Evolutionary conservation across 2,113 vertebrate species (phyloP).

Genomic region (Dicaeum eximium): DNA sequence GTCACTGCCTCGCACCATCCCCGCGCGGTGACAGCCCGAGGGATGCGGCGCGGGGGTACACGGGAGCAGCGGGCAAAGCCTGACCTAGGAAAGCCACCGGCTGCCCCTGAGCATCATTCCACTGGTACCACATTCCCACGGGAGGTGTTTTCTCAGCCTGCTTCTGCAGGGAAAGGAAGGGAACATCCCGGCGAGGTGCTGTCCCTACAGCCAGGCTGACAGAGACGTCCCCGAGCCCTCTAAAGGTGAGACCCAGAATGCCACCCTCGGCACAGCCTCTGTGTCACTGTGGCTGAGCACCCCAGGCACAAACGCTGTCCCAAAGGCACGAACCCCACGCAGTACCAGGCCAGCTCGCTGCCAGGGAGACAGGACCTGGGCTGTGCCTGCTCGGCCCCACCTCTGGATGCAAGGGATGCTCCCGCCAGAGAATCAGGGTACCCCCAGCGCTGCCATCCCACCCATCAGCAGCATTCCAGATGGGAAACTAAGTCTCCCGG

Average conservation of each 20-base stretch:
- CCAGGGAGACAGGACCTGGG: not conserved
- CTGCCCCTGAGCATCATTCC: not conserved
- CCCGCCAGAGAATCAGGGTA: fast-evolving
- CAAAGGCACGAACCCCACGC: not conserved
- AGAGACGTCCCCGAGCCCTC: not conserved
- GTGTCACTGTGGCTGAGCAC: fast-evolving
- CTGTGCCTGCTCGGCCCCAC: no score
- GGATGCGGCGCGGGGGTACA: not conserved
- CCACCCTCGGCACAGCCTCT: not conserved
- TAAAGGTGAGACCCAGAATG: not conserved
- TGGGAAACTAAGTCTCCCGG: not conserved
- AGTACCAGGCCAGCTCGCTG: not conserved
- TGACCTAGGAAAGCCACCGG: not conserved
- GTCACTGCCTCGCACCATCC: not conserved
- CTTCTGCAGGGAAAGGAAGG: not conserved
- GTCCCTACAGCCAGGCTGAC: not conserved
- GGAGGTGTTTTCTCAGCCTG: not conserved
- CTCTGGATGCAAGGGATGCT: not conserved
- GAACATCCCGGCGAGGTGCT: not conserved
- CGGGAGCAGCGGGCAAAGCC: not conserved
- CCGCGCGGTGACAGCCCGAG: not conserved
- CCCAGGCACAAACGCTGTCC: not conserved
- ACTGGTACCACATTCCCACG: not conserved
- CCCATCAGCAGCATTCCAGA: not conserved
- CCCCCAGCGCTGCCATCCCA: not conserved